These are phyloP conservation scores for Allobates femoralis DNA, from an alignment of 2,797 vertebrate species.

Conservation along the genomic window DNA sequence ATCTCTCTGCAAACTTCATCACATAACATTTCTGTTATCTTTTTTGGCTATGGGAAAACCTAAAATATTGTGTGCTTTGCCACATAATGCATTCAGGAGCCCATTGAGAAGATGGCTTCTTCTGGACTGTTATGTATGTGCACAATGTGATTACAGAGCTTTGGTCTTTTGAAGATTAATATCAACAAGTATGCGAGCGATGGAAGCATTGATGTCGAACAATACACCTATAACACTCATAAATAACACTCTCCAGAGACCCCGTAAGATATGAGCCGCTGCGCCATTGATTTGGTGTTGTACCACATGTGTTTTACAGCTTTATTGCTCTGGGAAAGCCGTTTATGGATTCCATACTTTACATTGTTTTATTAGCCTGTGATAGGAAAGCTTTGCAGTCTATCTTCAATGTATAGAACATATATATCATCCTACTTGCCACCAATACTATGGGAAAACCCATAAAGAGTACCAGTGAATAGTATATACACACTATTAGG, in stretches of 20 bases:
- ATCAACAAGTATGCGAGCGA: background rate
- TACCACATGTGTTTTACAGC: conserved; percentile 26
- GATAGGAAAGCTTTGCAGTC: background rate
- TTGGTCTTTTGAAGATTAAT: background rate
- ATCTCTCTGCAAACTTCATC: no score
- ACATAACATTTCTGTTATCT: no score
- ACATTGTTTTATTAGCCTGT: background rate
- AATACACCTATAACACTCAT: background rate
- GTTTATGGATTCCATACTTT: conserved; percentile 38
- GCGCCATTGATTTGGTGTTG: background rate
- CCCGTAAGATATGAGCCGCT: background rate
- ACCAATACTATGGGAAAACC: background rate
- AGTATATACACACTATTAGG: no score
- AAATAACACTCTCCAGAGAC: conserved; percentile 1
- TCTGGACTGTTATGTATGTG: background rate
- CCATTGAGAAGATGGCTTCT: background rate
- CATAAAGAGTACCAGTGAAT: background rate
- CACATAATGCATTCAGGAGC: background rate
- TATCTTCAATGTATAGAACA: background rate
- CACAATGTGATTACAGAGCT: background rate
- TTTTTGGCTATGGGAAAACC: no score
- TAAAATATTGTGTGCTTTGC: no score
- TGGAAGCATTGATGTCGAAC: background rate
- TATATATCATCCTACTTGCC: background rate
- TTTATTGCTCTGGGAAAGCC: conserved; percentile 24